Evolutionary conservation across 2,797 vertebrate genomes (phyloP).

Genomic region (Petrocephalus sullivani): DNA sequence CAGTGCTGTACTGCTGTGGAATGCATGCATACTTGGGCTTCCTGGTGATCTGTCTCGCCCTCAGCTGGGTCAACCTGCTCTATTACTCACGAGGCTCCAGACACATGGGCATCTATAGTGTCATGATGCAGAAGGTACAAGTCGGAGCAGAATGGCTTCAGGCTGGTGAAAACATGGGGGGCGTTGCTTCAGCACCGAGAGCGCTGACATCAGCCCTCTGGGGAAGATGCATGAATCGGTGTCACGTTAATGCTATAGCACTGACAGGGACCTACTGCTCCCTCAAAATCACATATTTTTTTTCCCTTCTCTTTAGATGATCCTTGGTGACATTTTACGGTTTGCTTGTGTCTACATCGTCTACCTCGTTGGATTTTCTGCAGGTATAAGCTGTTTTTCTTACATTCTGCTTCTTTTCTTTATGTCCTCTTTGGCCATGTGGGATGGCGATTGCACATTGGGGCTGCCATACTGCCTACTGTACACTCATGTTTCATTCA

Average conservation of each 20-base stretch:
- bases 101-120: slow-evolving; percentile 85
- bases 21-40: slow-evolving; percentile 62
- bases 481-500: neutral
- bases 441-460: no score
- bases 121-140: slow-evolving; percentile 93
- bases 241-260: neutral
- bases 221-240: neutral
- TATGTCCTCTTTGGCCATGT: neutral
- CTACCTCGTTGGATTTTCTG: slow-evolving; percentile 87
- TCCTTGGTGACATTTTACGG: slow-evolving; percentile 80
- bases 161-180: neutral
- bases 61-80: slow-evolving; percentile 87
- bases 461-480: neutral
- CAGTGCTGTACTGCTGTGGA: slow-evolving; percentile 52
- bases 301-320: slow-evolving; percentile 67
- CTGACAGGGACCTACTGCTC: neutral
- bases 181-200: neutral
- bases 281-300: neutral
- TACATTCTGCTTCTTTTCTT: neutral
- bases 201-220: neutral
- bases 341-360: slow-evolving; percentile 85
- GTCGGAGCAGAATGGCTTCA: neutral
- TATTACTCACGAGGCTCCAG: slow-evolving; percentile 80
- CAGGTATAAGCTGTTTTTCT: slow-evolving; percentile 63
- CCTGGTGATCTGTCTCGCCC: slow-evolving; percentile 74